These are phyloP conservation scores for Anabacerthia variegaticeps DNA, from an alignment of 2,797 vertebrate species.

Conservation along the genomic window DNA sequence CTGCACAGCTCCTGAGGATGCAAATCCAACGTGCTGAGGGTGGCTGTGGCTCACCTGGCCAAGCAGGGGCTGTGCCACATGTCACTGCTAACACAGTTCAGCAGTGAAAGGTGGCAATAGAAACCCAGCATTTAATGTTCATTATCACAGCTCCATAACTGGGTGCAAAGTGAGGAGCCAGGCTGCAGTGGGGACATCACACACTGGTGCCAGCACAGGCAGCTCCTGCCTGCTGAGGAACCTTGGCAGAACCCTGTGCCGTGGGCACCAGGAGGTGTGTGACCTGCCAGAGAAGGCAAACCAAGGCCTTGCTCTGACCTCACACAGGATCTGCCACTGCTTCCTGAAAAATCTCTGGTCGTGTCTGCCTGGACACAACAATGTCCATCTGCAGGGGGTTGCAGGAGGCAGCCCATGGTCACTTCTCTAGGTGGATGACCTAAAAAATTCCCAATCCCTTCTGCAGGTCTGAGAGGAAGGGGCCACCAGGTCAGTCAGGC, in stretches of 20 bases:
- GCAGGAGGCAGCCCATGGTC: not conserved
- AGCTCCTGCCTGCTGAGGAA: not conserved
- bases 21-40: not conserved
- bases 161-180: not conserved
- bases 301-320: not conserved
- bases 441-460: not conserved
- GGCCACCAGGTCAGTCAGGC: not conserved
- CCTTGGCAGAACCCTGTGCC: rapidly evolving
- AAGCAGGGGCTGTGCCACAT: not conserved
- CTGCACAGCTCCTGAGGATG: not conserved
- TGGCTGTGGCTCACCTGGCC: not conserved
- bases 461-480: not conserved
- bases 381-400: not conserved
- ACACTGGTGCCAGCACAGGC: rapidly evolving
- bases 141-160: rapidly evolving
- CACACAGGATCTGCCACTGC: not conserved
- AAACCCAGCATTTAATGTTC: not conserved
- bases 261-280: rapidly evolving
- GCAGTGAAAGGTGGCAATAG: not conserved
- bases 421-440: not conserved
- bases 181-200: not conserved
- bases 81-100: rapidly evolving
- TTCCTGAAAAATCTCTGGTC: not conserved
- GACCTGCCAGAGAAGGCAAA: not conserved
- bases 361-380: not conserved